Evolutionary conservation across 2,797 vertebrate species (phyloP).

Genomic region (Arnoldichthys spilopterus): DNA sequence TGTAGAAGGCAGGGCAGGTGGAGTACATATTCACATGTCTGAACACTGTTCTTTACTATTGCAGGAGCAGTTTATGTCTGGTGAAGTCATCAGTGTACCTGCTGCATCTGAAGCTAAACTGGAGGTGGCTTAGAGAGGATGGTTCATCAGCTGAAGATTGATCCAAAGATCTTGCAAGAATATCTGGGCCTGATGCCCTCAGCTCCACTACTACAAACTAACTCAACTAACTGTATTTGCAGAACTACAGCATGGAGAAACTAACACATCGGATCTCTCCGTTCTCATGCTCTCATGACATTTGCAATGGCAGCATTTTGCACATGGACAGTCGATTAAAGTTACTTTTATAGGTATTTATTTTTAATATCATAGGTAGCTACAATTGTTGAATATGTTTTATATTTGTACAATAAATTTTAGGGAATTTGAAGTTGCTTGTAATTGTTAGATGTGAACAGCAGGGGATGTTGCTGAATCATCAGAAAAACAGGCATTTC

Average conservation of each 20-base stretch:
- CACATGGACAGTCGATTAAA: conserved; percentile 44
- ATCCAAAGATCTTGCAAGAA: neutral
- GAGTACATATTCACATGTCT: neutral
- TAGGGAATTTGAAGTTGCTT: neutral
- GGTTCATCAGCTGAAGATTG: neutral
- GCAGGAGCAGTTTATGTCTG: conserved; percentile 73
- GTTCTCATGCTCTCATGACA: conserved; percentile 16
- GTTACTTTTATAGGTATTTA: conserved; percentile 37
- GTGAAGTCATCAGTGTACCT: conserved; percentile 68
- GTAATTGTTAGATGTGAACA: conserved; percentile 20
- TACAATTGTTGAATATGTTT: neutral
- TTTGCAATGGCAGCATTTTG: conserved; percentile 35
- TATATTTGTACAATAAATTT: conserved; percentile 15
- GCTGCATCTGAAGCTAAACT: conserved; percentile 60
- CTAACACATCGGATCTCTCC: neutral
- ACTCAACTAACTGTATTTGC: conserved; percentile 3
- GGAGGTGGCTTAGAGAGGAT: conserved; percentile 69
- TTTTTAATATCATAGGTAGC: neutral
- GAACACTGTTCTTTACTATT: neutral
- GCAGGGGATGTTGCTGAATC: conserved; percentile 40
- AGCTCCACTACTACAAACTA: conserved; percentile 1
- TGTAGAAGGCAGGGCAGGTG: too few relatives aligned
- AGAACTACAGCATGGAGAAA: neutral
- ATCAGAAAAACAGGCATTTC: neutral
- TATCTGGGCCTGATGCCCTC: neutral